Percentiles rank a stretch among this genome's conserved stretches.
Conservation (phyloP, 2,113 vertebrate species). For the Canis aureus region DNA sequence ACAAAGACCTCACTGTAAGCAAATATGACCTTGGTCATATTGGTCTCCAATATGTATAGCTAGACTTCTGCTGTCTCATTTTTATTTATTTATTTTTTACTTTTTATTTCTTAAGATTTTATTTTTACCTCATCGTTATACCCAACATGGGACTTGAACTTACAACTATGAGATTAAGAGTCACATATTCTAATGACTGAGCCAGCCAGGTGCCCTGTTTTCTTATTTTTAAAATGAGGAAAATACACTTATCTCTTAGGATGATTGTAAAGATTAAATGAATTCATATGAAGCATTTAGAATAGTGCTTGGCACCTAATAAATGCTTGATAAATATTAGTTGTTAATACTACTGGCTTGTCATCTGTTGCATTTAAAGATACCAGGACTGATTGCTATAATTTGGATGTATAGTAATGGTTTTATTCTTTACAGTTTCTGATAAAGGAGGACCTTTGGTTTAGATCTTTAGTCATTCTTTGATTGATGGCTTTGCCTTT, state of each 20-base stretch:
- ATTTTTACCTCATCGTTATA: not conserved
- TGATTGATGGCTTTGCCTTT: slow-evolving; percentile 22
- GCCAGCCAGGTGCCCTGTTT: not conserved
- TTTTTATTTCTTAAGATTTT: not conserved
- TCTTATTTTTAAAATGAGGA: slow-evolving; percentile 32
- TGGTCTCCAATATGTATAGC: not conserved
- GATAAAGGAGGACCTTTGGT: not conserved
- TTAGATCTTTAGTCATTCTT: slow-evolving; percentile 1
- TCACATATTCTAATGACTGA: not conserved
- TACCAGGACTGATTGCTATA: not conserved
- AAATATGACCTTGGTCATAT: slow-evolving; percentile 1
- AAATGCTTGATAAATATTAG: not conserved
- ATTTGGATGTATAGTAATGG: not conserved
- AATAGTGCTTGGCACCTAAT: not conserved
- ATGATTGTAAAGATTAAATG: not conserved
- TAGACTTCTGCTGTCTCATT: not conserved
- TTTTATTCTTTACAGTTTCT: not conserved
- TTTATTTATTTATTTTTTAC: not conserved
- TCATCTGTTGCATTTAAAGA: not conserved
- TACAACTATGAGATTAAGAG: not conserved
- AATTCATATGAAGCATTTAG: not conserved
- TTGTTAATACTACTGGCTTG: not conserved
- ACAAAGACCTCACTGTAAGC: slow-evolving; percentile 90
- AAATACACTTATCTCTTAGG: not conserved
- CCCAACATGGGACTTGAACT: not conserved